These are phyloP conservation scores for Meriones unguiculatus DNA, from an alignment of 2,113 vertebrate genomes.

Conservation along the genomic window DNA sequence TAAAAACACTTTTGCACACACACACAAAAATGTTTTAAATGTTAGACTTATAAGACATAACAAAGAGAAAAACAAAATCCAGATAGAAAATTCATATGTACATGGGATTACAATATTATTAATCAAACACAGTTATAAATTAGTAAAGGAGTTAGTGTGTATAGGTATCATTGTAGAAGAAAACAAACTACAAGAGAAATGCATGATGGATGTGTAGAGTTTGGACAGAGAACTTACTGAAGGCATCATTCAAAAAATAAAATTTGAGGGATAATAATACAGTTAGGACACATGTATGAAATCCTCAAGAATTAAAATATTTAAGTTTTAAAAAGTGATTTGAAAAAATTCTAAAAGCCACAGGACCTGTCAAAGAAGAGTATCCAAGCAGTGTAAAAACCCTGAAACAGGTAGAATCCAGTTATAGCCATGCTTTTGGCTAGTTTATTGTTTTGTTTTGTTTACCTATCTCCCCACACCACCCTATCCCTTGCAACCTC, in stretches of 20 bases:
- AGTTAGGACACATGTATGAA: not conserved
- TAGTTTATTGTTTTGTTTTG: too few species aligned
- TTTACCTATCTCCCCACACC: too few species aligned
- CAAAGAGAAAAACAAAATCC: not conserved
- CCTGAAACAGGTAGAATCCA: not conserved
- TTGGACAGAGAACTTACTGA: not conserved
- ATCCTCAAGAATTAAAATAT: not conserved
- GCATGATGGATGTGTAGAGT: not conserved
- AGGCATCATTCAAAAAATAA: not conserved
- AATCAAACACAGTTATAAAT: not conserved
- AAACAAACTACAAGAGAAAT: not conserved
- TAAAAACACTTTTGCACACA: not conserved
- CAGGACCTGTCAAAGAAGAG: not conserved
- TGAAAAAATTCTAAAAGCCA: not conserved
- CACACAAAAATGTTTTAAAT: not conserved
- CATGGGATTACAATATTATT: constrained; percentile 6
- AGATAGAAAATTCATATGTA: not conserved
- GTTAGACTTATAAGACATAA: not conserved
- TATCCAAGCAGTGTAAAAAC: not conserved
- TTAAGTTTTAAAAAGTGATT: not conserved
- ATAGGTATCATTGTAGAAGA: constrained; percentile 1
- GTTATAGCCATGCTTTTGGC: too few species aligned
- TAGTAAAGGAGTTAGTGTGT: not conserved
- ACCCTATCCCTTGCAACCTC: too few species aligned
- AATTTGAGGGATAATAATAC: not conserved